Evolutionary conservation across 53 echinoderm and acorn worm species (phyloP).

Genomic region (Zoroaster sp.): DNA sequence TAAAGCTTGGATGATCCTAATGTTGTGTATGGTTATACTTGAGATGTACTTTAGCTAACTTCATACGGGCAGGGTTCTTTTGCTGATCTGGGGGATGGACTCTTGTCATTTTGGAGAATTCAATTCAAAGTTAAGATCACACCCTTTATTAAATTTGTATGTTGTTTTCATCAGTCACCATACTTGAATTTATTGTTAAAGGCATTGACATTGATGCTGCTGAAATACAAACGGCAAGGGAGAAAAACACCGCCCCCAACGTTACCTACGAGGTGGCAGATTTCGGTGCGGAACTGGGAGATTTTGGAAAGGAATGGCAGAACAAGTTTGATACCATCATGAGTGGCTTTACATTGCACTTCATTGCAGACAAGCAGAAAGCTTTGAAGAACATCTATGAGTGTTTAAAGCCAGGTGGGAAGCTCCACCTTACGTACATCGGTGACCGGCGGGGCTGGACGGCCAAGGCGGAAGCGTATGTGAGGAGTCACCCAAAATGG

Average conservation of each 20-base stretch:
- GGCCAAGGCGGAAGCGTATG: neutral
- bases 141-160: neutral
- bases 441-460: slow-evolving; percentile 46
- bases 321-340: slow-evolving; percentile 7
- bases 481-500: slow-evolving; percentile 32
- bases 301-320: slow-evolving; percentile 11
- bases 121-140: neutral
- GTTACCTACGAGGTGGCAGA: slow-evolving; percentile 23
- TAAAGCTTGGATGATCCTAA: too few species aligned
- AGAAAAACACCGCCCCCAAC: slow-evolving; percentile 36
- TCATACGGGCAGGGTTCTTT: too few species aligned
- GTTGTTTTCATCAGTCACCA: neutral
- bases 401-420: slow-evolving; percentile 37
- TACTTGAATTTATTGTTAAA: too few species aligned
- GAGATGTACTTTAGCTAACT: too few species aligned
- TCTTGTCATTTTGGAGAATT: too few species aligned
- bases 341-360: slow-evolving; percentile 42
- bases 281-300: slow-evolving; percentile 21
- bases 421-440: slow-evolving; percentile 10
- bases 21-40: too few species aligned
- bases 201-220: slow-evolving; percentile 27
- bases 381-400: slow-evolving; percentile 3
- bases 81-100: too few species aligned
- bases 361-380: neutral
- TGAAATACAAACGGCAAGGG: neutral